Conservation (phyloP, 1,140 invertebrate genomes). For the Leptinotarsa texana region DNA sequence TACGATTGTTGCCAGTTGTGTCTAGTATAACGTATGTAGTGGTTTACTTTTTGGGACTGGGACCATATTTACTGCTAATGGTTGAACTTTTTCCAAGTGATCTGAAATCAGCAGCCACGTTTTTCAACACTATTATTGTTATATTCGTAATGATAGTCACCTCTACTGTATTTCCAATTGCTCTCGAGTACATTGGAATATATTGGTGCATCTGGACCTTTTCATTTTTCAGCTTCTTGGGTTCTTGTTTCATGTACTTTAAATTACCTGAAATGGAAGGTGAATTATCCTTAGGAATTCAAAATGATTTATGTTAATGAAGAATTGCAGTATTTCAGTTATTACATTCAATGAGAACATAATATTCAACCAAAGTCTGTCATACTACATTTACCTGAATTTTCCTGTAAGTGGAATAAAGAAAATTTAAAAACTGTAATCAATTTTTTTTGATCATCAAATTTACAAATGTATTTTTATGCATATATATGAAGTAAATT, state of each 20-base stretch:
- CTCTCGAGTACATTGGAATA: neutral
- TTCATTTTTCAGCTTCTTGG: neutral
- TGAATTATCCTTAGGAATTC: neutral
- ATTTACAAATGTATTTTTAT: too few relatives aligned
- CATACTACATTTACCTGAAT: too few relatives aligned
- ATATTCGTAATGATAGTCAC: neutral
- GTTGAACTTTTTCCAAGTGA: slow-evolving; percentile 1
- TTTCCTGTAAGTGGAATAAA: too few relatives aligned
- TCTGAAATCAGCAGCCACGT: neutral
- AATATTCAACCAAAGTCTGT: too few relatives aligned
- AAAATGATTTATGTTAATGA: too few relatives aligned
- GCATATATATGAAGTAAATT: too few relatives aligned
- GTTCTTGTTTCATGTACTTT: neutral
- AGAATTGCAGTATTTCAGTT: too few relatives aligned
- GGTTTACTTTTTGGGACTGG: slow-evolving; percentile 5
- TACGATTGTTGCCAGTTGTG: slow-evolving; percentile 2
- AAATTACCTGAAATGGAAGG: neutral
- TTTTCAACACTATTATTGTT: neutral
- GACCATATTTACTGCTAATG: neutral
- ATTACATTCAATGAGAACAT: too few relatives aligned
- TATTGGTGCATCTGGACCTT: neutral
- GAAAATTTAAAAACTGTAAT: too few relatives aligned
- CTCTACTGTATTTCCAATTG: neutral
- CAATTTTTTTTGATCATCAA: too few relatives aligned
- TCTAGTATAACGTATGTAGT: slow-evolving; percentile 4